Evolutionary conservation across 2,888 invertebrate genomes (phyloP), one percentile per base, ranked within the genome.

Genomic region (Protodeltote pygarga): DNA sequence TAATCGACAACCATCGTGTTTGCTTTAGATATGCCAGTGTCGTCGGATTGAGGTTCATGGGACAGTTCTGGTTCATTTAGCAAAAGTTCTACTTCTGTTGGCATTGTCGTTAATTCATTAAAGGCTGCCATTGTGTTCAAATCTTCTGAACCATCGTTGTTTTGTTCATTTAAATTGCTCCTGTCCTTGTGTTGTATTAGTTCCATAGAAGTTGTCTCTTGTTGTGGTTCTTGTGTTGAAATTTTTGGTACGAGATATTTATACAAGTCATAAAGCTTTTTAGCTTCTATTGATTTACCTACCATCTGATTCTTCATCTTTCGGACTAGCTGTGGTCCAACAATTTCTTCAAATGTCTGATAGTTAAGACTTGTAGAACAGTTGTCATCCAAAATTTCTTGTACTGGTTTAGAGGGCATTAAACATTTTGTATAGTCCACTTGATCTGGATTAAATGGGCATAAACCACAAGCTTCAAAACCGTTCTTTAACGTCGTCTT

Each of bases 371-470:
- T 46, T 37, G 27, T 37, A 35, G 41, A 48, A 48, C 32, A 42
- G 48, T 37, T 37, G 32, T 40, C 40, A 45, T 45, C 40, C 35
- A 51, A 51, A 34, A 40, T 51, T 35, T 45, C 40, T 45, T 51
- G 41, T 19, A 32, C 42, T 44, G 48, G 48, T 45, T 53, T 53
- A 40, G 32, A 41, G 27, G 29, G 45, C 49, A 44, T 42, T 16
- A 45, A 46, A 47, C 53, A 57, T 50, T 61, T 53, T 38, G 50
- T 50, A 34, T 53, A 54, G 25, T 54, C 45, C 9, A 60, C 47
- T 44, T 47, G 31, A 45, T 61, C 52, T 32, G 46, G 45, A 35
- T 61, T 57, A 44, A 57, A 61, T 49, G 53, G 55, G 38, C 44
- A 57, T 34, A 57, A 47, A 9, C 50, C 61, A 44, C 40, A 44